Percentiles rank a stretch among this genome's conserved stretches.
These are phyloP conservation scores for Pseudanteris insignis DNA, from an alignment of 2,888 invertebrate species.

Conservation along the genomic window DNA sequence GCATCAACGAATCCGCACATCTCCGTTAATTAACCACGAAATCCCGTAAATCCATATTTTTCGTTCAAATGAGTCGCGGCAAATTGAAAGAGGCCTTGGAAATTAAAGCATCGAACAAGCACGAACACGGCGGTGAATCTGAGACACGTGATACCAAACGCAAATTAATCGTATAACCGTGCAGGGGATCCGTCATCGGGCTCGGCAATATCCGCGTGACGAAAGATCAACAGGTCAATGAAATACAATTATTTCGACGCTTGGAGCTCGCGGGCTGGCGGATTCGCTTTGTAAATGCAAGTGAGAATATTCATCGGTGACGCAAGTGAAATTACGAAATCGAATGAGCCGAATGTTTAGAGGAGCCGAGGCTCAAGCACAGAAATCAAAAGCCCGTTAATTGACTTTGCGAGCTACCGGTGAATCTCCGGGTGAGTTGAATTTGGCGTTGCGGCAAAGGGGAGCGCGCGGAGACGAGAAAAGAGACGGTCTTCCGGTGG, in stretches of 20 bases:
- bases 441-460: slow-evolving; percentile 4
- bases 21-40: too few species aligned
- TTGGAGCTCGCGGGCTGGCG: too few species aligned
- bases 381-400: slow-evolving; percentile 30
- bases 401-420: slow-evolving; percentile 32
- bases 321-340: slow-evolving; percentile 11
- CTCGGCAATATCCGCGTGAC: slow-evolving; percentile 13
- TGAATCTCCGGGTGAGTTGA: slow-evolving; percentile 29
- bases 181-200: slow-evolving; percentile 1
- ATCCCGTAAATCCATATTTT: too few species aligned
- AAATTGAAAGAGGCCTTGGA: too few species aligned
- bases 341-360: slow-evolving; percentile 9
- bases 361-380: too few species aligned
- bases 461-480: not conserved
- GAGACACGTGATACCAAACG: too few species aligned
- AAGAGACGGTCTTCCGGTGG: slow-evolving; percentile 11
- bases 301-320: slow-evolving; percentile 16
- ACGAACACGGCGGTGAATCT: too few species aligned
- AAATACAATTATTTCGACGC: slow-evolving; percentile 22
- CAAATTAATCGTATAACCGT: too few species aligned
- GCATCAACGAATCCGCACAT: too few species aligned
- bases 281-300: slow-evolving; percentile 10
- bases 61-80: too few species aligned
- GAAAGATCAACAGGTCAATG: slow-evolving; percentile 33
- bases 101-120: too few species aligned